Base-by-base conservation (phyloP, 2,797 vertebrate species). In the Galaxias olidus region DNA sequence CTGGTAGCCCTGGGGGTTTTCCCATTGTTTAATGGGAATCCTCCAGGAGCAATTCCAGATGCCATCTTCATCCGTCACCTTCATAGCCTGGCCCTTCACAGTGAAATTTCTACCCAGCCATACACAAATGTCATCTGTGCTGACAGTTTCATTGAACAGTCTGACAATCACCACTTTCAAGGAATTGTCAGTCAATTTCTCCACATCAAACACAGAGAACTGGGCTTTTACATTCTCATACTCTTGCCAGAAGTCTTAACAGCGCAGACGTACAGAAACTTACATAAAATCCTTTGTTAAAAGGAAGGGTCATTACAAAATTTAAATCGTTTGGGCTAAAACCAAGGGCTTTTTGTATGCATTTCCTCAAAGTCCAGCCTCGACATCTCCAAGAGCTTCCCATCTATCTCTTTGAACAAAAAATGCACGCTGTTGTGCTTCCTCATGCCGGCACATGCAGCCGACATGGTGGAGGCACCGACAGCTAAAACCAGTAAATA, bases 61-160 rank as follows among this genome's bases (percentile, higher is more conserved):
- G 4, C 69, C 40, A 11, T 71, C 57, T 3, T 42, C 59, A 19
- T 72, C 64, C 0, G 48, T 15, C 1, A 67, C n/a, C n/a, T n/a
- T n/a, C n/a, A n/a, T n/a, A n/a, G n/a, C n/a, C n/a, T 40, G 57
- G 10, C 48, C 20, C 8, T 41, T 43, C 0, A 71, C 60, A 0
- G 44, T 53, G 50, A 54, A 68, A 12, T 47, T 60, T 50, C 43
- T 59, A 4, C 11, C 11, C 49, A 73, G 0, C 61, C 71, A 73
- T 4, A 63, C 14, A 20, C 8, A 30, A 40, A 73, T 73, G 13
- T 73, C 55, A 0, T 49, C 60, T 18, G 48, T 52, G 46, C 8
- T 56, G n/a, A n/a, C 7, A 68, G 54, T 68, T 44, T 68, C 60
- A 64, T 68, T 63, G 10, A 63, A 72, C 60, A 68, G 59, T 14